These are phyloP conservation scores for Nysson spinosus DNA, from an alignment of 2,888 invertebrate species.

Conservation along the genomic window DNA sequence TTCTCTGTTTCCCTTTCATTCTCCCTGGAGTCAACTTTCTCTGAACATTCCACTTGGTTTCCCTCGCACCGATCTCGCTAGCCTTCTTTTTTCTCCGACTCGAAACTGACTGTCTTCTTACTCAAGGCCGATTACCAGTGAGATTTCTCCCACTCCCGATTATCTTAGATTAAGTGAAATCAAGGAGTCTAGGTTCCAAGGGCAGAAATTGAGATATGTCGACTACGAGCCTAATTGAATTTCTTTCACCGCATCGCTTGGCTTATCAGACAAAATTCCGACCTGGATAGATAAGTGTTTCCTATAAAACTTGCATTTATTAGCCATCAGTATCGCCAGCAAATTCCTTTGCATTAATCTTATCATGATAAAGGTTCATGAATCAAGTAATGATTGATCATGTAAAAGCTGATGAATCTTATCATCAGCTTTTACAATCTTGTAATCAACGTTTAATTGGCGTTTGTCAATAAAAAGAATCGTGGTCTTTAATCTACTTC, in stretches of 20 bases:
- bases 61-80: neutral
- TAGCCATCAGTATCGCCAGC: slow-evolving; percentile 2
- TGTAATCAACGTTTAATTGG: slow-evolving; percentile 50
- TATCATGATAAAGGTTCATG: slow-evolving; percentile 8
- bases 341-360: slow-evolving; percentile 9
- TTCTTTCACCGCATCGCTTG: slow-evolving; percentile 10
- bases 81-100: slow-evolving; percentile 9
- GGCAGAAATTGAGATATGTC: slow-evolving; percentile 27
- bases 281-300: slow-evolving; percentile 25
- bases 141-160: slow-evolving; percentile 40
- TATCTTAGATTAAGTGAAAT: slow-evolving; percentile 48
- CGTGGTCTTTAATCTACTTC: slow-evolving; percentile 63
- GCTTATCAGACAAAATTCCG: slow-evolving; percentile 26
- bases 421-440: neutral
- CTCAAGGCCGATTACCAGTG: slow-evolving; percentile 28
- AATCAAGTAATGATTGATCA: too few species aligned
- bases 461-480: slow-evolving; percentile 39
- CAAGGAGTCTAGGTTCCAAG: slow-evolving; percentile 19
- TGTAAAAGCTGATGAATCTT: too few species aligned
- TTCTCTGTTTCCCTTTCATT: slow-evolving; percentile 28
- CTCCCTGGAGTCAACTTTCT: slow-evolving; percentile 22
- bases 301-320: slow-evolving; percentile 33
- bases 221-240: slow-evolving; percentile 47
- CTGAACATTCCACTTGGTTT: neutral
- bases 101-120: slow-evolving; percentile 25